Base-by-base conservation (phyloP, 2,113 vertebrate species). In the Eleginops maclovinus region DNA sequence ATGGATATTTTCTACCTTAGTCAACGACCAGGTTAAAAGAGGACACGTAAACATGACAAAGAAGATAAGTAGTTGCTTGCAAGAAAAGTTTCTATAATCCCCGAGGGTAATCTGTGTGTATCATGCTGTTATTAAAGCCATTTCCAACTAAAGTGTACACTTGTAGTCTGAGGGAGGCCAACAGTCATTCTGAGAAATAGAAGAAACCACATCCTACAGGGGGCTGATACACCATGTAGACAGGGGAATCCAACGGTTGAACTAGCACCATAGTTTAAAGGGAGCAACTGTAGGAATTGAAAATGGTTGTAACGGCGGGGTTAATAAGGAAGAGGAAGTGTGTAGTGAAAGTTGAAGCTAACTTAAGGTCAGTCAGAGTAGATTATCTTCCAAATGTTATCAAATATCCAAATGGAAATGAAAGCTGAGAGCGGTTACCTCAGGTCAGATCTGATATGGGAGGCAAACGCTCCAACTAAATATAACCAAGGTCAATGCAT, bases 301-400 rank as follows among this genome's bases (percentile, higher is more conserved):
- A n/a, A 10, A 36, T 1, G 17, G 0, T 0, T 31, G 12, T 28
- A 22, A 49, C 19, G 16, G 14, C 44, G 44, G 4, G 14, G 54
- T 51, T 59, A 9, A 8, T 15, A 46, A 55, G 65, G 49, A 84
- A 77, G 55, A 46, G 61, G 66, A 84, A 78, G 62, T 31, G 26
- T 22, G 10, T 3, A 28, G 59, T 4, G 31, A 36, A 22, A 1
- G 56, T 64, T 58, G 22, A 17, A 44, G n/a, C n/a, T 15, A n/a
- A 47, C 31, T 22, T 3, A 5, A 59, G 4, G 40, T 62, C n/a
- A 46, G 9, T 8, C 6, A 22, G 12, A 12, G 9, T 2, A 12
- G 26, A 56, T 17, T 1, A 24, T 4, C 28, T 28, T 40, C 43
- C 53, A 21, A 13, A 9, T 22, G 43, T 31, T 9, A 65, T 36